These are phyloP conservation scores for Drosophila kambysellisi DNA, from an alignment of 2,888 invertebrate species.

Conservation along the genomic window DNA sequence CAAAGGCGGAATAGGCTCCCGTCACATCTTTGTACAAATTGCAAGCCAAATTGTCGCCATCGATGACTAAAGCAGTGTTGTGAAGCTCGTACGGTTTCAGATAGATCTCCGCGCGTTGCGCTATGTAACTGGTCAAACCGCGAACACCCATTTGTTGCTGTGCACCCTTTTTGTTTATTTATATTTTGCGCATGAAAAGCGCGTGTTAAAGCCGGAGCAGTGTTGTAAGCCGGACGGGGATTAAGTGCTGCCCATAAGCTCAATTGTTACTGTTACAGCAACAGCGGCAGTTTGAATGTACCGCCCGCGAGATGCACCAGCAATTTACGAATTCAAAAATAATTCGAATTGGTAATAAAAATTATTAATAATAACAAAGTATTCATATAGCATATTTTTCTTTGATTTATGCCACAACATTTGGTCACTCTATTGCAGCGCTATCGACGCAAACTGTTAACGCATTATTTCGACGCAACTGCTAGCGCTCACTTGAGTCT, in stretches of 20 bases:
- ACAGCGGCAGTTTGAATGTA: background rate
- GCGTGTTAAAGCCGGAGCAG: slow-evolving; percentile 52
- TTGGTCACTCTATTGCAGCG: slow-evolving; percentile 1
- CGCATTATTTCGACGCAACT: background rate
- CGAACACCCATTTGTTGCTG: slow-evolving; percentile 91
- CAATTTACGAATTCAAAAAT: too few relatives aligned
- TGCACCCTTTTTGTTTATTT: slow-evolving; percentile 40
- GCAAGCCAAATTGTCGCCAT: slow-evolving; percentile 91
- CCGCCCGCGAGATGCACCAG: background rate
- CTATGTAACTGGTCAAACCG: slow-evolving; percentile 93
- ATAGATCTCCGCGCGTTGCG: slow-evolving; percentile 88
- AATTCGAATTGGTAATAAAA: background rate
- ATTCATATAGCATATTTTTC: background rate
- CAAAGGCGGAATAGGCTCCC: slow-evolving; percentile 90
- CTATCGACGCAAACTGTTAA: background rate
- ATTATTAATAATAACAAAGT: background rate
- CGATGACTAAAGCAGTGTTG: slow-evolving; percentile 90
- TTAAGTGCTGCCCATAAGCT: slow-evolving; percentile 28
- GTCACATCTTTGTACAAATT: slow-evolving; percentile 89
- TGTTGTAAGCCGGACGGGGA: slow-evolving; percentile 9
- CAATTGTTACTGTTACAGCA: background rate
- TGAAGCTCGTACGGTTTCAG: slow-evolving; percentile 88
- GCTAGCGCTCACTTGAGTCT: slow-evolving; percentile 14
- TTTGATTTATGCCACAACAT: background rate
- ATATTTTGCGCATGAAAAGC: slow-evolving; percentile 30